Percentiles rank a stretch among this genome's conserved stretches.
phyloP scores from a whole-genome alignment of 2,797 vertebrate genomes.

The Sitta carolinensis region DNA sequence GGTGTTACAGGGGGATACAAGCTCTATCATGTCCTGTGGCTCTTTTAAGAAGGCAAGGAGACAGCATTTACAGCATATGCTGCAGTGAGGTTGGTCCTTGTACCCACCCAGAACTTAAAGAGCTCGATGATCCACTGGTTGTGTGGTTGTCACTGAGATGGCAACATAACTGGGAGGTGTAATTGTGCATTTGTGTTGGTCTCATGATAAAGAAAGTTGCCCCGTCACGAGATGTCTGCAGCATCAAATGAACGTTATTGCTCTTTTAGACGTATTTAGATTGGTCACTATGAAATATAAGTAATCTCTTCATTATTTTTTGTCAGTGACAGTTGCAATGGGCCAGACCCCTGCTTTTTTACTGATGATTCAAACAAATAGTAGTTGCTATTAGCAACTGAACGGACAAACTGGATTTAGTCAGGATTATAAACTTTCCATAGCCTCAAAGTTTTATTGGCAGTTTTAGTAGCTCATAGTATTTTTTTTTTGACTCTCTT shows the following conservation, averaged over 20 bases:
- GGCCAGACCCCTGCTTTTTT: neutral
- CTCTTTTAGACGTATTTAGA: neutral
- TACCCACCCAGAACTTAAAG: neutral
- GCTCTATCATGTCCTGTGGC: neutral
- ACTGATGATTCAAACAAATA: neutral
- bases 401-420: neutral
- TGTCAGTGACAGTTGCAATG: neutral
- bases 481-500: neutral
- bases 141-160: neutral
- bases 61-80: neutral
- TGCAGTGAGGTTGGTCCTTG: neutral
- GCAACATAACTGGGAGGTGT: accelerated
- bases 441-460: conserved; percentile 7
- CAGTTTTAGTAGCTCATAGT: neutral
- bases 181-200: neutral
- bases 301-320: neutral
- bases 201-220: neutral
- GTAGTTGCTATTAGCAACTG: neutral
- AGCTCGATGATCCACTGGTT: neutral
- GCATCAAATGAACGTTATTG: neutral
- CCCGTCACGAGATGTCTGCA: neutral
- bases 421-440: neutral
- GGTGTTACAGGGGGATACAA: neutral
- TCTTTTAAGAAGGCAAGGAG: neutral
- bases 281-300: neutral